A percentile compares a stretch with the other conserved stretches of the same genome.
These are phyloP conservation scores for Drosophila antonietae DNA, from an alignment of 2,888 invertebrate genomes.

Conservation along the genomic window DNA sequence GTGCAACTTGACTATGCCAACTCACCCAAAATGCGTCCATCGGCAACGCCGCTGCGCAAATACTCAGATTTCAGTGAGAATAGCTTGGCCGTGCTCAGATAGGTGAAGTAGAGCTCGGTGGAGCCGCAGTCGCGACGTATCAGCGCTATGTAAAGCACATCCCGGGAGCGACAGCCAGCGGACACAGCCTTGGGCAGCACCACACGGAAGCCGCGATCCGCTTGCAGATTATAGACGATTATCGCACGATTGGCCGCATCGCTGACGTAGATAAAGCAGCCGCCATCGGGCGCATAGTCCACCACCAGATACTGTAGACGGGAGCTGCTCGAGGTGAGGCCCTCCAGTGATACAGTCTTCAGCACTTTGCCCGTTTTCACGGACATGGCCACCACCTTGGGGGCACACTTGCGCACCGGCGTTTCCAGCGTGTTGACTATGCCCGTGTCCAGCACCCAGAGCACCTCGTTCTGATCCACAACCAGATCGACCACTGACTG, in stretches of 20 bases:
- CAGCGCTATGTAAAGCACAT: constrained; percentile 89
- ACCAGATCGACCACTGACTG: constrained; percentile 90
- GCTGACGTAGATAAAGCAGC: constrained; percentile 87
- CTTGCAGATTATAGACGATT: constrained; percentile 88
- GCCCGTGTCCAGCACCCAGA: constrained; percentile 91
- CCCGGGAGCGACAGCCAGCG: constrained; percentile 85
- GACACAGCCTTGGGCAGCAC: constrained; percentile 87
- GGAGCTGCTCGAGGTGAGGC: constrained; percentile 86
- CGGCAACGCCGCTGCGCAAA: constrained; percentile 86
- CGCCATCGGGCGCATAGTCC: constrained; percentile 88
- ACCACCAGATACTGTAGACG: constrained; percentile 89
- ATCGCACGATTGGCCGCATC: constrained; percentile 89
- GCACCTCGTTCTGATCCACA: constrained; percentile 87
- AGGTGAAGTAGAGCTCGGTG: constrained; percentile 87
- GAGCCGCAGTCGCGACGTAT: constrained; percentile 87
- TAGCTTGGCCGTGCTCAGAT: constrained; percentile 87
- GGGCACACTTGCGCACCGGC: constrained; percentile 88
- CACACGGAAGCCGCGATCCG: constrained; percentile 88
- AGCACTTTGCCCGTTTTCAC: constrained; percentile 87
- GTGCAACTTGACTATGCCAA: constrained; percentile 70
- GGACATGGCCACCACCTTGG: constrained; percentile 89
- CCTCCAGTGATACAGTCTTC: constrained; percentile 87
- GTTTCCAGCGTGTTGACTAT: constrained; percentile 88
- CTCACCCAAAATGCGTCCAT: constrained; percentile 85
- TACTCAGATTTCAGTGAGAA: constrained; percentile 88